Conservation (phyloP, 30 jellyfish, hydroid and myxozoan genomes). For the Morbakka virulenta region DNA sequence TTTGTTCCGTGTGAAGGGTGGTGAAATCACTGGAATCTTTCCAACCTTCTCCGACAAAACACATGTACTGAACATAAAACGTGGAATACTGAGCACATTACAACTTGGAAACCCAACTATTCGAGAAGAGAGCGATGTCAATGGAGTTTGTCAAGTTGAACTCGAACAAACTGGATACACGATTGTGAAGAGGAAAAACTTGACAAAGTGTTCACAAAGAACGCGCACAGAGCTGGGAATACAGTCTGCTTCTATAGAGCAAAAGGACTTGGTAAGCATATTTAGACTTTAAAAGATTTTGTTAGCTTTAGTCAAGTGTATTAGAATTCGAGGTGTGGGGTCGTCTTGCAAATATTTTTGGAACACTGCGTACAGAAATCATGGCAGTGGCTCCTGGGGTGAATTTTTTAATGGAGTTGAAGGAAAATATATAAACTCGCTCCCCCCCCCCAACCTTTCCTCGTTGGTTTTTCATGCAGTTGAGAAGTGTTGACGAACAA, state of each 20-base stretch:
- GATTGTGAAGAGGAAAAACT: constrained; percentile 74
- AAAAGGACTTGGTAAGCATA: constrained; percentile 59
- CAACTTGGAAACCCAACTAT: constrained; percentile 68
- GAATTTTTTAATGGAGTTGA: too few relatives aligned
- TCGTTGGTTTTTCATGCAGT: too few relatives aligned
- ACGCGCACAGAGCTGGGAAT: constrained; percentile 87
- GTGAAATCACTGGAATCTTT: constrained; percentile 59
- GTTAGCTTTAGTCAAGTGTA: too few relatives aligned
- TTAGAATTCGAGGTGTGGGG: too few relatives aligned
- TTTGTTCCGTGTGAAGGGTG: constrained; percentile 48
- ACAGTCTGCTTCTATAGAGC: constrained; percentile 65
- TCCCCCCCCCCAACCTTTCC: too few relatives aligned
- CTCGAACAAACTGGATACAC: constrained; percentile 47
- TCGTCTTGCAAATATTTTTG: too few relatives aligned
- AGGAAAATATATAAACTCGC: too few relatives aligned
- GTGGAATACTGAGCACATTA: constrained; percentile 93
- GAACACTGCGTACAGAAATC: too few relatives aligned
- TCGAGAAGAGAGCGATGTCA: constrained; percentile 75
- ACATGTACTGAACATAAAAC: constrained; percentile 84
- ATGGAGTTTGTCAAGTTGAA: constrained; percentile 85
- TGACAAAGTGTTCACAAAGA: constrained; percentile 87
- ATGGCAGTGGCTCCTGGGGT: too few relatives aligned
- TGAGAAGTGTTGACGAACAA: too few relatives aligned
- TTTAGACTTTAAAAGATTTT: too few relatives aligned
- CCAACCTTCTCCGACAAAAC: constrained; percentile 63